These are phyloP conservation scores for Cheilosia scutellata DNA, from an alignment of 2,888 invertebrate species.

Conservation along the genomic window DNA sequence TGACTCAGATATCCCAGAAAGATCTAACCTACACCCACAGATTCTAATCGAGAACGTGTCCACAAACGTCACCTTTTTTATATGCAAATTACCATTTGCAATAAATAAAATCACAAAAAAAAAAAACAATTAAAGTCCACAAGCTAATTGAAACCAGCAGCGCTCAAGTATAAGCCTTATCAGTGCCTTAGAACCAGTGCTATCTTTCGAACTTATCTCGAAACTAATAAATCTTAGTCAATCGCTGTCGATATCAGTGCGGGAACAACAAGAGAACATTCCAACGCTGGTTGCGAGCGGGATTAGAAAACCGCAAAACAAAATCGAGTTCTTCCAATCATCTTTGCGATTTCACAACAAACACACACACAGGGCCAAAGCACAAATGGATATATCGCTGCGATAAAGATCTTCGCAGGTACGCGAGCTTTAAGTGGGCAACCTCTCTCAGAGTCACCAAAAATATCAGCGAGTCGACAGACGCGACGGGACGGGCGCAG, in stretches of 20 bases:
- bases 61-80: constrained; percentile 55
- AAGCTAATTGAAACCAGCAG: constrained; percentile 70
- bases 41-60: constrained; percentile 45
- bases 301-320: constrained; percentile 13
- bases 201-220: constrained; percentile 65
- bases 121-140: constrained; percentile 38
- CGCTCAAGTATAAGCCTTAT: constrained; percentile 57
- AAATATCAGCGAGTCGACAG: neutral
- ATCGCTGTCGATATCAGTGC: constrained; percentile 64
- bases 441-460: constrained; percentile 22
- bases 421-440: constrained; percentile 57
- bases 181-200: constrained; percentile 57
- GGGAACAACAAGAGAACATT: constrained; percentile 28
- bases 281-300: neutral
- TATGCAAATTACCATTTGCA: constrained; percentile 61
- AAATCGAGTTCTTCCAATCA: constrained; percentile 38
- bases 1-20: neutral
- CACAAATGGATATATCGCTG: constrained; percentile 50
- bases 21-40: constrained; percentile 27
- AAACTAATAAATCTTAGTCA: constrained; percentile 74
- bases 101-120: constrained; percentile 12
- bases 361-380: constrained; percentile 1
- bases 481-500: neutral
- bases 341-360: constrained; percentile 51
- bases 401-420: constrained; percentile 63